phyloP scores from a whole-genome alignment of 2,797 vertebrate genomes.

The Clamator glandarius region DNA sequence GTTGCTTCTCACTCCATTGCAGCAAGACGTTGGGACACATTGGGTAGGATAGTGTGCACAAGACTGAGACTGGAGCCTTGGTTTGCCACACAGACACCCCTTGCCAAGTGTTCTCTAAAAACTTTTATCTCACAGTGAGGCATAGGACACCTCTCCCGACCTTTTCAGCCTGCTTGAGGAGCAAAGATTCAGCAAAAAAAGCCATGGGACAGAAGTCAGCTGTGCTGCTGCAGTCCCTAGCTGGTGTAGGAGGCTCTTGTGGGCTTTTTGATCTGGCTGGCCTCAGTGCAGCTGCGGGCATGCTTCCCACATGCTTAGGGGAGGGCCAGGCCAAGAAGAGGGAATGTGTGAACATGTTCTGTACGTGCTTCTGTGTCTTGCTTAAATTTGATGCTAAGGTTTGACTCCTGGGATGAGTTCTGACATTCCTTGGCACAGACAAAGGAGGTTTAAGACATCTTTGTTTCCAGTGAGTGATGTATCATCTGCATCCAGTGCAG shows the following conservation, averaged over 20 bases:
- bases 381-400: background rate
- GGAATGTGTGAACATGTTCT: background rate
- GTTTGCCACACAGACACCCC: background rate
- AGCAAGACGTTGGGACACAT: background rate
- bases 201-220: background rate
- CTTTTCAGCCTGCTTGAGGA: background rate
- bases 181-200: background rate
- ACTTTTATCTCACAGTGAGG: background rate
- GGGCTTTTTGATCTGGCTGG: background rate
- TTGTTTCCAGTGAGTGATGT: background rate
- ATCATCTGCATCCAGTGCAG: background rate
- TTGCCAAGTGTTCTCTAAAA: background rate
- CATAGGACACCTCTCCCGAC: background rate
- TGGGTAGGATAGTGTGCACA: background rate
- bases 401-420: background rate
- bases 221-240: rapidly evolving
- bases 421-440: background rate
- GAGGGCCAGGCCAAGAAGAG: background rate
- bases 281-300: background rate
- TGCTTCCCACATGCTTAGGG: background rate
- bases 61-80: background rate
- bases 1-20: background rate
- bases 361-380: rapidly evolving
- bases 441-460: background rate
- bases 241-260: background rate